Conservation (phyloP, 2,113 vertebrate species). For the Atractosteus spatula region DNA sequence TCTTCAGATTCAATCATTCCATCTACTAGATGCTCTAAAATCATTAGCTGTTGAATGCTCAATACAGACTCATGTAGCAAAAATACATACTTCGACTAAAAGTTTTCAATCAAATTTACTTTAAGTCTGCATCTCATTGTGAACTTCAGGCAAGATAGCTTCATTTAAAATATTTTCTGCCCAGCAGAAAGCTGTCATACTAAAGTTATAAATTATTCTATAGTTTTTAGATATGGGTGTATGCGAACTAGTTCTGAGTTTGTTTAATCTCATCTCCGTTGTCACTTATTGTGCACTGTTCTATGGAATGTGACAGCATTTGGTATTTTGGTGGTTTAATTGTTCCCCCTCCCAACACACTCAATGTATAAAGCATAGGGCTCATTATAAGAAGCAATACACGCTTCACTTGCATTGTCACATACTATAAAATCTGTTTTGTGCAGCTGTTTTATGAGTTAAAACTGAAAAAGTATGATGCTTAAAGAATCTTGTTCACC, state of each 20-base stretch:
- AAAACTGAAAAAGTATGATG: constrained; percentile 9
- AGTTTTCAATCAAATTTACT: too few relatives aligned
- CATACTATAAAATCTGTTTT: constrained; percentile 38
- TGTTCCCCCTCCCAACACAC: constrained; percentile 41
- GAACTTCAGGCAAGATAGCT: constrained; percentile 46
- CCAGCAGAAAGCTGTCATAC: constrained; percentile 46
- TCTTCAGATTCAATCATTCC: too few relatives aligned
- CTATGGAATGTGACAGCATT: constrained; percentile 57
- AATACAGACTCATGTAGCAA: too few relatives aligned
- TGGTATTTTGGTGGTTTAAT: constrained; percentile 50
- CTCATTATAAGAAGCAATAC: constrained; percentile 39
- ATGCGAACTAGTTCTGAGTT: constrained; percentile 35
- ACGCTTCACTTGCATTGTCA: constrained; percentile 36
- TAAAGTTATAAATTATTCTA: constrained; percentile 47
- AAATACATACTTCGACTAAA: too few relatives aligned
- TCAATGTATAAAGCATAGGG: constrained; percentile 13
- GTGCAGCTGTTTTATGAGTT: constrained; percentile 36
- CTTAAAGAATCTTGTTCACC: too few relatives aligned
- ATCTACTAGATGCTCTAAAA: too few relatives aligned
- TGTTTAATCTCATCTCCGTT: constrained; percentile 58
- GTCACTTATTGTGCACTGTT: constrained; percentile 50
- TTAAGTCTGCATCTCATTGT: constrained; percentile 48
- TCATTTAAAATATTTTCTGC: constrained; percentile 44
- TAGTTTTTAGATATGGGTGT: constrained; percentile 54
- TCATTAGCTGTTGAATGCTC: too few relatives aligned